phyloP scores from a whole-genome alignment of 2,797 vertebrate genomes.

The Podarcis lilfordi region DNA sequence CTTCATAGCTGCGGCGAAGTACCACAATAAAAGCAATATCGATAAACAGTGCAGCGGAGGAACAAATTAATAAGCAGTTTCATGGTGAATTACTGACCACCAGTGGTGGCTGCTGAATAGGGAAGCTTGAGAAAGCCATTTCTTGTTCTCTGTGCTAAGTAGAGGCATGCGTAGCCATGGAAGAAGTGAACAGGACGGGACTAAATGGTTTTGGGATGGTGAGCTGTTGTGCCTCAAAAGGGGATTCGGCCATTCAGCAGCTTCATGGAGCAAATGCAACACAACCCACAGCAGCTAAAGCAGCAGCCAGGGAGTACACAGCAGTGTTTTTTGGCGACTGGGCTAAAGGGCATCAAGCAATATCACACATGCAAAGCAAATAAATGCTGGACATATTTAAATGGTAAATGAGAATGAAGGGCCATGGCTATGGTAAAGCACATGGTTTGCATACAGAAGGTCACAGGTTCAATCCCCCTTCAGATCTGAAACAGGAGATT shows the following conservation, averaged over 20 bases:
- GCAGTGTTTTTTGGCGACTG: not conserved
- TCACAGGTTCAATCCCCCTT: no score
- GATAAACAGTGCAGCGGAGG: conserved; percentile 48
- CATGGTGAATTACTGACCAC: conserved; percentile 32
- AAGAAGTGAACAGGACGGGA: not conserved
- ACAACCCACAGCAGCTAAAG: not conserved
- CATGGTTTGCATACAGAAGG: no score
- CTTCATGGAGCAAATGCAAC: not conserved
- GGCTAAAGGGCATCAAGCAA: no score
- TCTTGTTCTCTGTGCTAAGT: conserved; percentile 45
- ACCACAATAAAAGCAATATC: conserved; percentile 58
- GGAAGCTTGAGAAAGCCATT: conserved; percentile 16
- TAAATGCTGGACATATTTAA: not conserved
- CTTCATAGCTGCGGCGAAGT: conserved; percentile 58
- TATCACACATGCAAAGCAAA: not conserved
- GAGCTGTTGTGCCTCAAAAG: not conserved
- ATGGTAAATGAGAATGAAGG: not conserved
- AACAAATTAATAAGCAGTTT: conserved; percentile 56
- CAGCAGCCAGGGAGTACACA: not conserved
- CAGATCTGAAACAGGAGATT: no score
- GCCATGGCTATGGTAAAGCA: no score
- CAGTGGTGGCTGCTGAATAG: conserved; percentile 39
- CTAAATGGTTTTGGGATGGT: not conserved
- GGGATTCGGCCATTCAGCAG: not conserved
- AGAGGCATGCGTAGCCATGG: not conserved